A percentile compares a stretch with the other conserved stretches of the same genome.
Conservation (phyloP, 1,140 invertebrate species). For the Hyposmocoma kahamanoa region DNA sequence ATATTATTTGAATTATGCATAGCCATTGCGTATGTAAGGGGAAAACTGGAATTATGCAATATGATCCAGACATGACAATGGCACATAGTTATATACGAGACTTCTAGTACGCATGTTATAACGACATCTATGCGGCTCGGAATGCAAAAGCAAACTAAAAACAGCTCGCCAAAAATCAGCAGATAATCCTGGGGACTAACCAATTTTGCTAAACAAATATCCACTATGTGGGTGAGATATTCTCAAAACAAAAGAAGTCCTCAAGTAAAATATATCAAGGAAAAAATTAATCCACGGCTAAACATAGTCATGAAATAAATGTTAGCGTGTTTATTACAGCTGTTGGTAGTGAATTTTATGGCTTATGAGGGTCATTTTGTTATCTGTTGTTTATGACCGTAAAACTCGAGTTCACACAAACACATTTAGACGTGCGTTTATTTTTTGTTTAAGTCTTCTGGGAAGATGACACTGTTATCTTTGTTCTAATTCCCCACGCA, state of each 20-base stretch:
- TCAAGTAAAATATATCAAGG: too few relatives aligned
- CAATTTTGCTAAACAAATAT: too few relatives aligned
- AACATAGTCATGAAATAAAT: background rate
- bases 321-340: background rate
- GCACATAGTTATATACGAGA: background rate
- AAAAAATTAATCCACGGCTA: too few relatives aligned
- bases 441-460: background rate
- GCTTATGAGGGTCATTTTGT: background rate
- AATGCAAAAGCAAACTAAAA: background rate
- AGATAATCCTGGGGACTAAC: background rate
- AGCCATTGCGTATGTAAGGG: constrained; percentile 22
- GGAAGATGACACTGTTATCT: too few relatives aligned
- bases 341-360: background rate
- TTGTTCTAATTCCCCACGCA: background rate
- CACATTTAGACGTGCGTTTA: background rate
- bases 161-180: background rate
- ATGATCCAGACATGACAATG: constrained; percentile 1
- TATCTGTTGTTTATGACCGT: background rate
- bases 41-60: constrained; percentile 18
- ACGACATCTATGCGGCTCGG: background rate
- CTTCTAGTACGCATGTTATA: background rate
- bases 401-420: background rate
- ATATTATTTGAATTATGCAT: constrained; percentile 32
- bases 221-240: too few relatives aligned
- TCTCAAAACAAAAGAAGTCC: too few relatives aligned